Evolutionary conservation across 2,888 invertebrate genomes (phyloP), one percentile per base, ranked within the genome.

Genomic region (Cryptocheilus praepositus): DNA sequence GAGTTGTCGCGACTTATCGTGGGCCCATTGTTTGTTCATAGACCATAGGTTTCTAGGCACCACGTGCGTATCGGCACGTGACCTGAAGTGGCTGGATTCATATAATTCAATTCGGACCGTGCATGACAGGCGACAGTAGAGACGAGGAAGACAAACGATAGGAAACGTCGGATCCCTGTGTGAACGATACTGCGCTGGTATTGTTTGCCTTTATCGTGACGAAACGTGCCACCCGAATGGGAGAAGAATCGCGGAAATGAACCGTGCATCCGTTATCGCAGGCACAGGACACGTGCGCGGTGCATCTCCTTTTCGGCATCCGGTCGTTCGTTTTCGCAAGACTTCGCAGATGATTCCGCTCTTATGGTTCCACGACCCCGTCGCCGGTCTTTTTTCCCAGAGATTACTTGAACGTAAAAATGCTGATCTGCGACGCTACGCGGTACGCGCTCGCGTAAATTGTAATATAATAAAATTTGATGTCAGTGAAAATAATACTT

Each of bases 11-110:
- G 51, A 61, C 62, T 78, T 78, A 76, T 74, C 80, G 67, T 58
- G 43, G 44, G 53, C 19, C 71, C 69, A 81, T 82, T 82, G 82
- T 82, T 81, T 73, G 67, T 70, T 58, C 77, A 79, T 81, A 75
- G 74, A 53, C 69, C 76, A 61, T 68, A 73, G 76, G 67, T 73
- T 63, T 61, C 66, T 49, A 56, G 53, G 52, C 71, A 66, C 36
- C 75, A 73, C 73, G 74, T 67, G 79, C 71, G 65, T 62, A 68
- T 71, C 77, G 80, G 76, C 82, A 82, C 82, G 82, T 82, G 82
- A 70, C 81, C 58, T 67, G 67, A 74, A 80, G 76, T 80, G 76
- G 69, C 77, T 53, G 55, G 79, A 78, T 76, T 74, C 71, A 67
- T 72, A 79, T 80, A 80, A 80, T 80, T 80, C 79, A 80, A 80